These are phyloP conservation scores for Barbus barbus DNA, from an alignment of 2,113 vertebrate species.

Conservation along the genomic window DNA sequence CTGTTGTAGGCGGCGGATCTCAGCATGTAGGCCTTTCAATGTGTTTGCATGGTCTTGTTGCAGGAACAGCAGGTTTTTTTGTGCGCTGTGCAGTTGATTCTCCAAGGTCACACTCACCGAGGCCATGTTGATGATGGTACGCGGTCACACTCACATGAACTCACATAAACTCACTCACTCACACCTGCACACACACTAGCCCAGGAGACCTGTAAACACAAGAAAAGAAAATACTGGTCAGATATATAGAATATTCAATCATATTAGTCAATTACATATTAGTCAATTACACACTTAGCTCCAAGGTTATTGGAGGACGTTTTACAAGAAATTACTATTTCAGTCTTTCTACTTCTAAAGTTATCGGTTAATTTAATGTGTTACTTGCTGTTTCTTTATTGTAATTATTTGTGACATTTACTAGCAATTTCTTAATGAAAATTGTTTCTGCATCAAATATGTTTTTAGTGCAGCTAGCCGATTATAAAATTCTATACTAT, in stretches of 20 bases:
- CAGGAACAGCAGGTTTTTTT: conserved; percentile 95
- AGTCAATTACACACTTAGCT: not conserved
- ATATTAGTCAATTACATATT: not conserved
- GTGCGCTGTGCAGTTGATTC: conserved; percentile 94
- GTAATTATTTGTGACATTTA: not conserved
- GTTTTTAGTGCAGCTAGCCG: not conserved
- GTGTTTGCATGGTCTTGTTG: conserved; percentile 93
- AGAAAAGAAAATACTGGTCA: not conserved
- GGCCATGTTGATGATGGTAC: conserved; percentile 80
- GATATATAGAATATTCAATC: not conserved
- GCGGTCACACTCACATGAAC: conserved; percentile 42
- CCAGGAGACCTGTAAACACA: conserved; percentile 50
- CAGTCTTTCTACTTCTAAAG: not conserved
- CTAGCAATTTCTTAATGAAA: not conserved
- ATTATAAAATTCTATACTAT: not conserved
- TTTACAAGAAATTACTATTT: not conserved
- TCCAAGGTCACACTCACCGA: conserved; percentile 84
- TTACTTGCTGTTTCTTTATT: not conserved
- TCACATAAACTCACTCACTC: conserved; percentile 9
- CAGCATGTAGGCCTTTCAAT: conserved; percentile 87
- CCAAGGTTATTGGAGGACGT: not conserved
- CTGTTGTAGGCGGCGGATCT: conserved; percentile 92
- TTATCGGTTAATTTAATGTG: not conserved
- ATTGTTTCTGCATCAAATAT: not conserved
- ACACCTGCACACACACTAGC: conserved; percentile 24